Evolutionary conservation across 2,888 invertebrate species (phyloP).

Genomic region (Chymomyza fuscimana): DNA sequence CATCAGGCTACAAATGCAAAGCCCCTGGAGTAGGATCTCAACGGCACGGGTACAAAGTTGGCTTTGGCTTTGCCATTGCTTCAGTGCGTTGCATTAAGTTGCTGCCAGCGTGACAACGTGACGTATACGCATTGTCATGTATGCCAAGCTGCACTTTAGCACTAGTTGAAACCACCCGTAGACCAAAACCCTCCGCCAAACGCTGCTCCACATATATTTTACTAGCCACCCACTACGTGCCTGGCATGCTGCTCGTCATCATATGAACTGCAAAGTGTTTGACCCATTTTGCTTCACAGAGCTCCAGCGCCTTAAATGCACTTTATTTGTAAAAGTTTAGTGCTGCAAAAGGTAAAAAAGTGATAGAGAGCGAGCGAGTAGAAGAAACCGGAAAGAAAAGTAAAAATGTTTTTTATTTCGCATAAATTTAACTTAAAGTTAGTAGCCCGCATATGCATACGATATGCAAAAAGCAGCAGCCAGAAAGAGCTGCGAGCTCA

Average conservation of each 20-base stretch:
- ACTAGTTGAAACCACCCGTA: not conserved
- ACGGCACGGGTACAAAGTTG: slow-evolving; percentile 27
- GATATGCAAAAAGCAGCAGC: not conserved
- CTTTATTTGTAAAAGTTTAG: slow-evolving; percentile 49
- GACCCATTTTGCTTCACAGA: slow-evolving; percentile 51
- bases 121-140: slow-evolving; percentile 69
- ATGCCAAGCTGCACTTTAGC: slow-evolving; percentile 45
- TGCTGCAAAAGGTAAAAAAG: slow-evolving; percentile 23
- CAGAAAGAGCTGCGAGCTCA: no score
- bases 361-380: slow-evolving; percentile 8
- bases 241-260: slow-evolving; percentile 31
- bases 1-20: slow-evolving; percentile 45
- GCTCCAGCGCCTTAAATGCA: slow-evolving; percentile 48
- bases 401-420: slow-evolving; percentile 6
- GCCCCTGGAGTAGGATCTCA: not conserved
- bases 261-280: slow-evolving; percentile 49
- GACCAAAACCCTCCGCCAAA: no score
- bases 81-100: slow-evolving; percentile 56
- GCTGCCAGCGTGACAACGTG: slow-evolving; percentile 44
- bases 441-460: not conserved
- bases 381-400: slow-evolving; percentile 25
- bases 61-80: slow-evolving; percentile 27
- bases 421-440: slow-evolving; percentile 37
- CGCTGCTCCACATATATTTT: not conserved
- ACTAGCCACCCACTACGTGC: slow-evolving; percentile 48